These are phyloP conservation scores for Bryconaethiops microstoma DNA, from an alignment of 2,797 vertebrate genomes.

Conservation along the genomic window DNA sequence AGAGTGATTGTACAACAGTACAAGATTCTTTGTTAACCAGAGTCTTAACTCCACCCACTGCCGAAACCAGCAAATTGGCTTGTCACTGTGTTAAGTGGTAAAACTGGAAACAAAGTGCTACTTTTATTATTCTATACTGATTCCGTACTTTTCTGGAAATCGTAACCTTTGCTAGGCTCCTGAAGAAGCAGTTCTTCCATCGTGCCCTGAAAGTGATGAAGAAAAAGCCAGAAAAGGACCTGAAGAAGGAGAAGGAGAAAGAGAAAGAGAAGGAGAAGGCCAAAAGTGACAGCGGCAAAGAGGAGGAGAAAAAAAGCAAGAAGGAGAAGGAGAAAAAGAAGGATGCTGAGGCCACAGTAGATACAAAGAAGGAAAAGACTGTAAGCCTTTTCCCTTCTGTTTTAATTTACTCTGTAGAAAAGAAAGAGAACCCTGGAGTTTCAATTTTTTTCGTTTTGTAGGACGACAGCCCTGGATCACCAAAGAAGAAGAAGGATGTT, in stretches of 20 bases:
- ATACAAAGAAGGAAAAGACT: constrained; percentile 89
- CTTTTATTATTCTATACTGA: too few relatives aligned
- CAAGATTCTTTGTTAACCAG: too few relatives aligned
- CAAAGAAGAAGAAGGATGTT: constrained; percentile 95
- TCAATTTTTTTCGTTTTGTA: constrained; percentile 57
- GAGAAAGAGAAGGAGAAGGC: constrained; percentile 78
- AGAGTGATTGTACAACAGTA: too few relatives aligned
- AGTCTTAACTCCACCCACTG: too few relatives aligned
- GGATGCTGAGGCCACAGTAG: constrained; percentile 80
- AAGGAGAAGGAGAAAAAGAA: constrained; percentile 86
- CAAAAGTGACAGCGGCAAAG: constrained; percentile 77
- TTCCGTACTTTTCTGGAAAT: too few relatives aligned
- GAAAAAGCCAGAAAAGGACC: constrained; percentile 83
- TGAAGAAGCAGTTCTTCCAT: constrained; percentile 98
- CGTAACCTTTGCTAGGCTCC: constrained; percentile 77
- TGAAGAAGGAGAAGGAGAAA: constrained; percentile 77
- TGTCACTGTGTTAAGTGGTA: too few relatives aligned
- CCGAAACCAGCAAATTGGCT: too few relatives aligned
- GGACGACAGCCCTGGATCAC: constrained; percentile 94
- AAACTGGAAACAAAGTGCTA: too few relatives aligned
- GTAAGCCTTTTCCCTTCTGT: constrained; percentile 59
- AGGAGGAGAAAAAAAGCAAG: constrained; percentile 80
- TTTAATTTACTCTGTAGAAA: not conserved
- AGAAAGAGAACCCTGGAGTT: not conserved
- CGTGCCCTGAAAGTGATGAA: constrained; percentile 98